phyloP scores from a whole-genome alignment of 2,113 vertebrate genomes.

The Toxotes jaculatrix region DNA sequence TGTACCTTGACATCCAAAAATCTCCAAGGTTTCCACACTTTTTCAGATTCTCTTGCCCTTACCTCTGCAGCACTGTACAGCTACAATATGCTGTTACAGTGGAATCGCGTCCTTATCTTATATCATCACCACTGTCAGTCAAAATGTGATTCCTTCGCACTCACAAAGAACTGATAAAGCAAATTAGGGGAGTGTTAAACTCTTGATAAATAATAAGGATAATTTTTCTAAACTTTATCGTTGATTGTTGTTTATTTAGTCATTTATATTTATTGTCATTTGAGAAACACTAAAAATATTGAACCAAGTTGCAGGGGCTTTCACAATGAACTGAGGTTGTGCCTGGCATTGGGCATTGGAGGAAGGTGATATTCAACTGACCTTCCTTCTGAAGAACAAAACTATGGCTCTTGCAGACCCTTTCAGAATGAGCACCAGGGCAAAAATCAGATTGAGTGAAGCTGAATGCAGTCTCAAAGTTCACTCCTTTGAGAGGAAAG shows the following conservation, averaged over 20 bases:
- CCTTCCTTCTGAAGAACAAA: conserved; percentile 2
- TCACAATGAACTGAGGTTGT: background rate
- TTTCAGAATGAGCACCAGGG: background rate
- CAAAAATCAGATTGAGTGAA: conserved; percentile 12
- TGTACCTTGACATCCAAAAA: too few relatives aligned
- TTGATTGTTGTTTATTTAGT: background rate
- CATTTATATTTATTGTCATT: too few relatives aligned
- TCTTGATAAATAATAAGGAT: background rate
- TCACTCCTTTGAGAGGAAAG: conserved; percentile 20
- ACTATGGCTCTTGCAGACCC: background rate
- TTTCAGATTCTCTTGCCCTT: background rate
- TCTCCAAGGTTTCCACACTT: too few relatives aligned
- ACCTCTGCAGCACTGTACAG: background rate
- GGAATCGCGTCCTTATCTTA: background rate
- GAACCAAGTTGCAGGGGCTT: background rate
- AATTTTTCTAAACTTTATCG: background rate
- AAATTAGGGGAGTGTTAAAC: background rate
- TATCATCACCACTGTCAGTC: too few relatives aligned
- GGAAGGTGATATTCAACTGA: background rate
- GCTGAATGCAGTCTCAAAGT: conserved; percentile 31
- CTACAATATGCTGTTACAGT: background rate
- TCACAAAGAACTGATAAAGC: too few relatives aligned
- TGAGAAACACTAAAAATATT: background rate
- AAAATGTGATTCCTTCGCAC: background rate
- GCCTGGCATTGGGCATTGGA: background rate